Evolutionary conservation across 2,113 vertebrate species (phyloP).

Genomic region (Collichthys lucidus): DNA sequence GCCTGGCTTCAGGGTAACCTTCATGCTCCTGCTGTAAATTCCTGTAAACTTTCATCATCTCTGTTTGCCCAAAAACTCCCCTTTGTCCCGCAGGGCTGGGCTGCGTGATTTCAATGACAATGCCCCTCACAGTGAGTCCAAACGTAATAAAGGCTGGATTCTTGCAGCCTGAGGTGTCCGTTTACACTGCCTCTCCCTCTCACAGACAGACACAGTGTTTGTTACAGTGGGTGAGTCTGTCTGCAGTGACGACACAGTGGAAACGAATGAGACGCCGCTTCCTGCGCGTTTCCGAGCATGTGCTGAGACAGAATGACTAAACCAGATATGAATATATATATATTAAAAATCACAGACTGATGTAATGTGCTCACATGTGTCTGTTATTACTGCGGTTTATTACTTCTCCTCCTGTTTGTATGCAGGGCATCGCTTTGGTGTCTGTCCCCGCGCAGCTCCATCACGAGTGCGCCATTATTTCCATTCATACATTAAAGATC

Average conservation of each 20-base stretch:
- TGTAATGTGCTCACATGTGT: not conserved
- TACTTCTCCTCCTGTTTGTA: not conserved
- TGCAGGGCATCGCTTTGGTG: not conserved
- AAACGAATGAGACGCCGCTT: conserved; percentile 25
- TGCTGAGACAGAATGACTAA: not conserved
- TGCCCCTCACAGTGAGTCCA: not conserved
- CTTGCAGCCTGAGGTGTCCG: conserved; percentile 15
- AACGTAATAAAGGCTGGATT: not conserved
- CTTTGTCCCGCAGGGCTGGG: not conserved
- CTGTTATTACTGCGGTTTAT: fast-evolving
- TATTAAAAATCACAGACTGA: too few species aligned
- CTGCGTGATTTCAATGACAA: conserved; percentile 20
- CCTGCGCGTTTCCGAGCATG: conserved; percentile 28
- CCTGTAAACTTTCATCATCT: too few species aligned
- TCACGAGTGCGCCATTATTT: not conserved
- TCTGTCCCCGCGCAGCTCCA: too few species aligned
- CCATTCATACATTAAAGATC: too few species aligned
- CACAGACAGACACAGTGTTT: not conserved
- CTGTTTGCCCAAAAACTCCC: not conserved
- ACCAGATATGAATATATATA: too few species aligned
- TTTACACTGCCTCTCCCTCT: not conserved
- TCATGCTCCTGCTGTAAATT: too few species aligned
- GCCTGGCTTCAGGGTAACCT: not conserved
- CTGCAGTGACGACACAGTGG: conserved; percentile 45
- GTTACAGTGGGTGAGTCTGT: not conserved